A percentile compares a stretch with the other conserved stretches of the same genome.
Conservation (phyloP, 2,113 vertebrate genomes). For the Penelope pileata region DNA sequence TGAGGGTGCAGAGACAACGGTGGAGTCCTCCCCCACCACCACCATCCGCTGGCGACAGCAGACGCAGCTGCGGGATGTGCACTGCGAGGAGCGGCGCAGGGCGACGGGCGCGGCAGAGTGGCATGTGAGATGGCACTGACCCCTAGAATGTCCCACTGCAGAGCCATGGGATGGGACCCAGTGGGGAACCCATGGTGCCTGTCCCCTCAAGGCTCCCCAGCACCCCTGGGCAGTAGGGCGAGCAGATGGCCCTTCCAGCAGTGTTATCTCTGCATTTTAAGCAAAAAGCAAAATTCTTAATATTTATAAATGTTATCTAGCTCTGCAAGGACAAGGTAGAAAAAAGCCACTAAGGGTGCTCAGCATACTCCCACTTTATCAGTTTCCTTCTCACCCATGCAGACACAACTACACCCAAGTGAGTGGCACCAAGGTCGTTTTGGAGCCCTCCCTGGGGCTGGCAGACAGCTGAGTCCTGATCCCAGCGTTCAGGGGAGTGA, state of each 20-base stretch:
- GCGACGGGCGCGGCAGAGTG: neutral
- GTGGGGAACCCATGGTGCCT: rapidly evolving
- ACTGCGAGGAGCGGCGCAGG: slow-evolving; percentile 72
- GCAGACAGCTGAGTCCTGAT: neutral
- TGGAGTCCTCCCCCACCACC: slow-evolving; percentile 21
- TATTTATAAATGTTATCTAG: rapidly evolving
- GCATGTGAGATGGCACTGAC: slow-evolving; percentile 60
- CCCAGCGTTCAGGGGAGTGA: neutral
- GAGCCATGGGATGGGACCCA: rapidly evolving
- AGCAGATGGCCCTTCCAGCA: rapidly evolving
- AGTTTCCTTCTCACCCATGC: rapidly evolving
- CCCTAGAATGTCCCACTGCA: rapidly evolving
- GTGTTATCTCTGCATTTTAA: neutral
- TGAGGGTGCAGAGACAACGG: neutral
- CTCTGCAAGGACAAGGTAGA: neutral
- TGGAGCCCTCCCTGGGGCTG: rapidly evolving
- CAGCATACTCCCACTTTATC: rapidly evolving
- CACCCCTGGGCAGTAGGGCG: rapidly evolving
- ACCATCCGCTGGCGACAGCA: slow-evolving; percentile 64
- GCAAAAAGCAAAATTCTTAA: neutral
- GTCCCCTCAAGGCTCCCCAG: neutral
- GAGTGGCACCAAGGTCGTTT: rapidly evolving
- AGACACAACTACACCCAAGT: rapidly evolving
- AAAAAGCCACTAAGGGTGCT: neutral
- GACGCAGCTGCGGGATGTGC: neutral